Evolutionary conservation across 2,113 vertebrate genomes (phyloP), one percentile per base, ranked within the genome.

Genomic region (Gallinago jamesoni): DNA sequence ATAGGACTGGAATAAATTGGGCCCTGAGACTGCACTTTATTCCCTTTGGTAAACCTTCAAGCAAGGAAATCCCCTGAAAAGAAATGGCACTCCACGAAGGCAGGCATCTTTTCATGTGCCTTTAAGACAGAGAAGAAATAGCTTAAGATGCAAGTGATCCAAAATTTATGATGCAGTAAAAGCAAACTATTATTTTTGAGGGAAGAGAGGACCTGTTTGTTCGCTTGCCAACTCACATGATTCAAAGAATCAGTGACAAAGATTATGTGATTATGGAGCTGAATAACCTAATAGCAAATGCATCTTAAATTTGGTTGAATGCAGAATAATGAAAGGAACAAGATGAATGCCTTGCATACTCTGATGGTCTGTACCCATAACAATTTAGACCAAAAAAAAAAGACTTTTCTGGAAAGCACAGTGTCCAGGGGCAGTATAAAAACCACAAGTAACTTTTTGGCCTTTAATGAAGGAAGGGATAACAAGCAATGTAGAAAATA

Each of bases 231-330:
- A 13, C 24, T 83, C 59, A 57, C 5, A 25, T 1, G 1, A n/a
- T 43, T 86, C 76, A 50, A 70, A 90, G 84, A 94, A 84, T 78
- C 56, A 14, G 13, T 35, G 59, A 86, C 68, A 74, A 93, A 90
- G 52, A 37, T 81, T 45, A 83, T 63, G 59, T 16, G 86, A 95
- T 93, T 52, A 92, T 55, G 37, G n/a, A 93, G 76, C 23, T 64
- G 64, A 87, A 90, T 70, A 94, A 73, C 37, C 37, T 86, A 93
- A 91, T 35, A 84, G 80, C n/a, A 92, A 94, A 90, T 80, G 68
- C 45, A 43, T 84, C 37, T 87, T 84, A 83, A 94, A 84, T 90
- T 67, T 55, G 88, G 45, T 48, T 84, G 59, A 90, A 90, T 52
- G 50, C 24, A 92, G 47, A 78, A 84, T 78, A 93, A 92, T 43